Percentiles rank a stretch among this genome's conserved stretches.
These are phyloP conservation scores for Leptodirus hochenwartii DNA, from an alignment of 2,888 invertebrate genomes.

Conservation along the genomic window DNA sequence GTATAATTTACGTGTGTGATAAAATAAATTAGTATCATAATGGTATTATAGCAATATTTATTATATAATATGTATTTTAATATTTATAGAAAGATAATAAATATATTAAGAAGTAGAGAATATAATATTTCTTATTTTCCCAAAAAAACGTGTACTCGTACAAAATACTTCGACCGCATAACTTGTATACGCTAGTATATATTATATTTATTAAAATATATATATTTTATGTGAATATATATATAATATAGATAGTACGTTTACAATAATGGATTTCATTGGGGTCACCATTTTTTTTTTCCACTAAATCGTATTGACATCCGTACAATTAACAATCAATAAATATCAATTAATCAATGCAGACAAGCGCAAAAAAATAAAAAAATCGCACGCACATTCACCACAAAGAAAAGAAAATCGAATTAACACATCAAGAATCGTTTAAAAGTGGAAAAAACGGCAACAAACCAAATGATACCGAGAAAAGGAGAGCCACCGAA, in stretches of 20 bases:
- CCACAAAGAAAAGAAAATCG: too few relatives aligned
- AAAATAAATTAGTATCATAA: slow-evolving; percentile 29
- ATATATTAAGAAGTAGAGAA: slow-evolving; percentile 25
- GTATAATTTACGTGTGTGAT: slow-evolving; percentile 28
- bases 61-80: slow-evolving; percentile 18
- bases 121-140: slow-evolving; percentile 21
- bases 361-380: too few relatives aligned
- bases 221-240: too few relatives aligned
- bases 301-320: slow-evolving; percentile 26
- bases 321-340: slow-evolving; percentile 26
- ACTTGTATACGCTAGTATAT: slow-evolving; percentile 9
- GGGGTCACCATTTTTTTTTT: slow-evolving; percentile 9
- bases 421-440: too few relatives aligned
- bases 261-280: slow-evolving; percentile 16
- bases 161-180: slow-evolving; percentile 29
- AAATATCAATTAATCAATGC: too few relatives aligned
- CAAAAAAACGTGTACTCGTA: slow-evolving; percentile 30
- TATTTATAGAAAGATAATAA: slow-evolving; percentile 27
- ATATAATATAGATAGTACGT: slow-evolving; percentile 22
- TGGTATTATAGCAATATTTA: slow-evolving; percentile 30
- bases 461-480: too few relatives aligned
- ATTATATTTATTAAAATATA: slow-evolving; percentile 7
- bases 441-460: too few relatives aligned
- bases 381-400: too few relatives aligned
- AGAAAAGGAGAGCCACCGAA: too few relatives aligned